Conservation (phyloP, 2,797 vertebrate genomes). For the Notoglanidium macrostoma region DNA sequence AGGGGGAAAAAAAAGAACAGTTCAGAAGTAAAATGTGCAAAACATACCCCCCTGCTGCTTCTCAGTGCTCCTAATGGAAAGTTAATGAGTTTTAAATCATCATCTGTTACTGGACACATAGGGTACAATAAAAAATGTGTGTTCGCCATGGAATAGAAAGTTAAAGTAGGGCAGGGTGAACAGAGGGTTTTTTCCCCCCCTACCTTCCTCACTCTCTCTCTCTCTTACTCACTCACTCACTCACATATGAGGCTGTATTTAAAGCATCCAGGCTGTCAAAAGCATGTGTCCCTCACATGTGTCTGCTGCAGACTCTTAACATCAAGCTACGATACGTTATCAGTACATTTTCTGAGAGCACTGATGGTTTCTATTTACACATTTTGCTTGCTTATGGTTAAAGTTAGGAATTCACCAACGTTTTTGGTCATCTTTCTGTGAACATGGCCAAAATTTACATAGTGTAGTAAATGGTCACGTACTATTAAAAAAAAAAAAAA, state of each 20-base stretch:
- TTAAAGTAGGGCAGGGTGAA: constrained; percentile 10
- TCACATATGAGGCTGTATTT: not conserved
- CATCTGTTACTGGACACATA: not conserved
- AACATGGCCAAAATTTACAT: not conserved
- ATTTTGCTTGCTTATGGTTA: not conserved
- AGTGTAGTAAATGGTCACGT: not conserved
- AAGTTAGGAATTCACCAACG: not conserved
- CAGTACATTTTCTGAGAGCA: not conserved
- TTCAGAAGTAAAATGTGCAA: not conserved
- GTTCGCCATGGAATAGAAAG: not conserved
- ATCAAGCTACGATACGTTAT: not conserved
- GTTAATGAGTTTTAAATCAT: constrained; percentile 15
- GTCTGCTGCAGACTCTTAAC: not conserved
- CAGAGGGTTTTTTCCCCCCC: not conserved
- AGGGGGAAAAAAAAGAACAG: not conserved
- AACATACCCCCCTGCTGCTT: constrained; percentile 7
- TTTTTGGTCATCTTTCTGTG: not conserved
- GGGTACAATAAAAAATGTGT: not conserved
- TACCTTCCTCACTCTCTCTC: not conserved
- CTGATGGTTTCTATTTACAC: no score
- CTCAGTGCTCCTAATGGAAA: not conserved
- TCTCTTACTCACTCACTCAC: not conserved
- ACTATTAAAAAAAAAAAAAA: not conserved
- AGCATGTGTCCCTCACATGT: constrained; percentile 1
- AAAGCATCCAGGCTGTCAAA: constrained; percentile 7